Conservation (phyloP, 2,797 vertebrate species). For the Cirrhinus molitorella region DNA sequence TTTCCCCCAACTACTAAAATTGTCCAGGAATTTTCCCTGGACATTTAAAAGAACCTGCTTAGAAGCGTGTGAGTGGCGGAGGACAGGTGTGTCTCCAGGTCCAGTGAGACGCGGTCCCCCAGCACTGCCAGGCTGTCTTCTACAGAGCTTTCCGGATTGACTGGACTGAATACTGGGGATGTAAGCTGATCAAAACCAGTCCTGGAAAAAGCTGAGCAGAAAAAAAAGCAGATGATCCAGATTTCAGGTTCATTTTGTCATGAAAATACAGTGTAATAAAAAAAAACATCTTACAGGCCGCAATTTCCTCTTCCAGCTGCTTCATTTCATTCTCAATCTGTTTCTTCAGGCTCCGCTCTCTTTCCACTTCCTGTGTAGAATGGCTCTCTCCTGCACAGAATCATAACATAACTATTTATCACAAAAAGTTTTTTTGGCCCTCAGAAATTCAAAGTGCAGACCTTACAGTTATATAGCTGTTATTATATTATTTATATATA, state of each 20-base stretch:
- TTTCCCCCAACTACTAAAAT: slow-evolving; percentile 14
- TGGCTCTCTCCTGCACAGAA: slow-evolving; percentile 64
- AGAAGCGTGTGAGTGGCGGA: slow-evolving; percentile 84
- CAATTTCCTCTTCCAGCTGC: slow-evolving; percentile 88
- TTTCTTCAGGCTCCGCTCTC: slow-evolving; percentile 75
- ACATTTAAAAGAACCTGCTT: slow-evolving; percentile 81
- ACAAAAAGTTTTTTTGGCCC: not conserved
- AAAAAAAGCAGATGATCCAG: not conserved
- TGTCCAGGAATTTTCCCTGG: not conserved
- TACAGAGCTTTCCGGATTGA: slow-evolving; percentile 86
- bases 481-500: too few relatives aligned
- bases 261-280: slow-evolving; percentile 1
- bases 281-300: slow-evolving; percentile 79
- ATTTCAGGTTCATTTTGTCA: not conserved
- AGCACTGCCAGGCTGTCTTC: slow-evolving; percentile 89
- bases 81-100: slow-evolving; percentile 81
- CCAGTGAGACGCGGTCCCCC: slow-evolving; percentile 81
- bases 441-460: not conserved
- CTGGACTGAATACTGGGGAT: slow-evolving; percentile 91
- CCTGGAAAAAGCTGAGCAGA: slow-evolving; percentile 80
- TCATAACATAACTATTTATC: not conserved
- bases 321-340: slow-evolving; percentile 90
- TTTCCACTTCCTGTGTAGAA: slow-evolving; percentile 53
- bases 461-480: not conserved
- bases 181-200: slow-evolving; percentile 88